Evolutionary conservation across 2,113 vertebrate genomes (phyloP), one percentile per base, ranked within the genome.

Genomic region (Saguinus imperator): DNA sequence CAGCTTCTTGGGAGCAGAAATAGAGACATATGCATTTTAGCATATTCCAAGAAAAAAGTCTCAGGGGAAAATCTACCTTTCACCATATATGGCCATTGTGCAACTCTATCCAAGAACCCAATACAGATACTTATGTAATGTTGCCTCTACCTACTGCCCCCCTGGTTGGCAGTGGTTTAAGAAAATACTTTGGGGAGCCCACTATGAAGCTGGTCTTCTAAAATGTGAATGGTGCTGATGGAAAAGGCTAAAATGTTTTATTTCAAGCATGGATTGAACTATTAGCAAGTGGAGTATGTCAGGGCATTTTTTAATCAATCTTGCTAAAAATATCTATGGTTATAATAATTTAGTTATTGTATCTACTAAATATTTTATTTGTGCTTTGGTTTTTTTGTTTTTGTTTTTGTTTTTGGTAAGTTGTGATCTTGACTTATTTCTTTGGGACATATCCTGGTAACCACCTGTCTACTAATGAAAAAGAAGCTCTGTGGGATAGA

Each of bases 1-100:
- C 97, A 98, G 97, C 97, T 97, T 97, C 95, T 96, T 43, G 75
- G 95, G 95, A 96, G 64, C 91, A 96, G 95, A 92, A 96, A 83
- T 12, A 77, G 90, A 97, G 92, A 97, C 97, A 97, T 96, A 86
- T 96, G 95, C 82, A 96, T 93, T 95, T 97, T 95, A 98, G 97
- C 92, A 93, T 96, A 96, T 93, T 91, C 97, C 94, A 92, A 96
- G 73, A 96, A 87, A 43, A 91, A 9, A 73, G 73, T 94, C 96
- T 57, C 58, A 61, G 73, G 95, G 87, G 94, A 66, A 89, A 86
- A 86, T 68, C 94, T 80, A 97, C 97, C 95, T 98, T 97, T 98
- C 95, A 94, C 98, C 94, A 95, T 97, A 96, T 96, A 97, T 89
- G 96, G 96, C 45, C 92, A 84, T 95, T 7, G 11, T 82, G 94